Evolutionary conservation across 2,797 vertebrate genomes (phyloP).

Genomic region (Rachycentron canadum): DNA sequence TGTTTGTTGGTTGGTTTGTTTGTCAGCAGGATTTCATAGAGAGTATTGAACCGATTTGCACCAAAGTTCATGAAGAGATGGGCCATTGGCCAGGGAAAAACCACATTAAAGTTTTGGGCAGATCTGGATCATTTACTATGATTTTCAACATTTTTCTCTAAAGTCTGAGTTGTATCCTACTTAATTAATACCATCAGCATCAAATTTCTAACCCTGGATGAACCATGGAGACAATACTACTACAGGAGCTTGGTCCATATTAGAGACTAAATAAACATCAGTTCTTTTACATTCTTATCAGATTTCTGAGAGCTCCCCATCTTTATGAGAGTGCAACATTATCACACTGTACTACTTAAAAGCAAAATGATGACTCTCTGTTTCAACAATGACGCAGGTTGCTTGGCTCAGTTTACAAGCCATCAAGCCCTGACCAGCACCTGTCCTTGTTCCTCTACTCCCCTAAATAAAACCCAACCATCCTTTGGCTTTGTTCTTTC

Average conservation of each 20-base stretch:
- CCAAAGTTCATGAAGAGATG: background rate
- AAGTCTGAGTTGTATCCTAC: too few relatives aligned
- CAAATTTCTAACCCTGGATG: too few relatives aligned
- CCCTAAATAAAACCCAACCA: slow-evolving; percentile 55
- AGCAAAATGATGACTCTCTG: slow-evolving; percentile 11
- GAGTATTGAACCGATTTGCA: background rate
- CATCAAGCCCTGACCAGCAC: slow-evolving; percentile 59
- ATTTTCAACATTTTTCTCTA: too few relatives aligned
- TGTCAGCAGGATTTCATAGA: too few relatives aligned
- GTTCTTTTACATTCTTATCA: too few relatives aligned
- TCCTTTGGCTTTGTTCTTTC: slow-evolving; percentile 57
- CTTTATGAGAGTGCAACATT: background rate
- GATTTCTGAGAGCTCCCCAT: background rate
- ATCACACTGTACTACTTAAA: background rate
- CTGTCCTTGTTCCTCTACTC: slow-evolving; percentile 69
- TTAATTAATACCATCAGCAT: too few relatives aligned
- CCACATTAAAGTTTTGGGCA: too few relatives aligned
- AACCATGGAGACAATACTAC: too few relatives aligned
- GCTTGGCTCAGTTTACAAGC: slow-evolving; percentile 64
- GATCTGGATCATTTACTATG: too few relatives aligned
- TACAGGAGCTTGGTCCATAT: background rate
- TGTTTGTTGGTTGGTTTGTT: background rate
- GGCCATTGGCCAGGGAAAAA: too few relatives aligned
- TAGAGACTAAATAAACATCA: background rate
- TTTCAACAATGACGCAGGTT: slow-evolving; percentile 55